phyloP scores from a whole-genome alignment of 2,797 vertebrate genomes.

The Neosilurus hyrtlii region DNA sequence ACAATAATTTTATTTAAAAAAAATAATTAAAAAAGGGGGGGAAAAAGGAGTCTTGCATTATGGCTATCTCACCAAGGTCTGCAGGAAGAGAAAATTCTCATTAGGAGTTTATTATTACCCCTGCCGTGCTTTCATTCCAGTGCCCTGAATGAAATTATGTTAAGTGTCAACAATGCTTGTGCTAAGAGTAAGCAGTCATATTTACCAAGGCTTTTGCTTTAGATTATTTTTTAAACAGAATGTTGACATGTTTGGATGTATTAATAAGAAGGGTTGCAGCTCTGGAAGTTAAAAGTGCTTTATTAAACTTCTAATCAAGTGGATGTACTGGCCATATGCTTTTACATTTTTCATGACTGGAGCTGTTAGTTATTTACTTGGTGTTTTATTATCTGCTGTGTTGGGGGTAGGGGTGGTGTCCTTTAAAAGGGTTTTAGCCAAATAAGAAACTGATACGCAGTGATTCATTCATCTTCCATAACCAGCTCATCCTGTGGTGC shows the following conservation, averaged over 20 bases:
- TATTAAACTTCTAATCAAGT: slow-evolving; percentile 71
- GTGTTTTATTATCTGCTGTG: neutral
- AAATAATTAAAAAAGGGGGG: slow-evolving; percentile 56
- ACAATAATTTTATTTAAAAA: slow-evolving; percentile 77
- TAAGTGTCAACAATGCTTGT: slow-evolving; percentile 79
- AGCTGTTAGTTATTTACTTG: neutral
- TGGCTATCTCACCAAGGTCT: slow-evolving; percentile 73
- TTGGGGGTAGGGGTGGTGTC: neutral
- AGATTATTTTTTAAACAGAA: slow-evolving; percentile 59
- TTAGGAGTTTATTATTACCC: slow-evolving; percentile 79
- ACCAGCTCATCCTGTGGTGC: neutral
- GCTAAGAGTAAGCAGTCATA: slow-evolving; percentile 75
- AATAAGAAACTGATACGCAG: neutral
- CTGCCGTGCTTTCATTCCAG: slow-evolving; percentile 70
- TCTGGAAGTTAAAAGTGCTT: slow-evolving; percentile 69
- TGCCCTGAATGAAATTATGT: slow-evolving; percentile 74
- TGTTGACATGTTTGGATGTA: slow-evolving; percentile 70
- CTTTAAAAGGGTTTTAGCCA: neutral
- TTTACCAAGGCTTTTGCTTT: slow-evolving; percentile 69
- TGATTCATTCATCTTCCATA: neutral
- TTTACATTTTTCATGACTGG: slow-evolving; percentile 39
- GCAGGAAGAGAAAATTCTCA: slow-evolving; percentile 74
- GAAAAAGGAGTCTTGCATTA: slow-evolving; percentile 74
- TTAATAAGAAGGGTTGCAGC: slow-evolving; percentile 71
- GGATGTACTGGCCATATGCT: slow-evolving; percentile 35